Conservation (phyloP, 1,140 invertebrate species). For the Scaptomyza montana region DNA sequence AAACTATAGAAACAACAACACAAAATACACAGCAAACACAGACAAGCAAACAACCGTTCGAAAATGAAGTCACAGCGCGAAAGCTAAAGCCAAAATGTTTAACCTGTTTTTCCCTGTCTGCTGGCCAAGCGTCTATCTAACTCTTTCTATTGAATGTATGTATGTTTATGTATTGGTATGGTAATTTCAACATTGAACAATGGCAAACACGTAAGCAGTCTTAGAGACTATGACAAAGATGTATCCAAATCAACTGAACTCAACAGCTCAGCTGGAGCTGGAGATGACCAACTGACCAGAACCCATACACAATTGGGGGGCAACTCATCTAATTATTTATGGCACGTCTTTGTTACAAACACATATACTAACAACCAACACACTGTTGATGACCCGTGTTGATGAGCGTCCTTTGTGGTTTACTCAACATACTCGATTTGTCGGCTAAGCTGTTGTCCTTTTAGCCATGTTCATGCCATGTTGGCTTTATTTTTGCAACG, state of each 20-base stretch:
- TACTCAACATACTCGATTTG: conserved; percentile 24
- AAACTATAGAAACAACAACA: conserved; percentile 55
- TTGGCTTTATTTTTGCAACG: conserved; percentile 62
- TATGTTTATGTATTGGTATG: conserved; percentile 48
- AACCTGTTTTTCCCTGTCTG: conserved; percentile 62
- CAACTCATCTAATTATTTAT: conserved; percentile 73
- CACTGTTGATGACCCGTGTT: conserved; percentile 30
- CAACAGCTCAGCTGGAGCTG: not conserved
- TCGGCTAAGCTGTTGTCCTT: conserved; percentile 29
- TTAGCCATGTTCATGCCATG: conserved; percentile 44
- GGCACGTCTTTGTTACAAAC: conserved; percentile 55
- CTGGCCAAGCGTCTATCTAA: conserved; percentile 14
- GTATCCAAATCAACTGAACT: conserved; percentile 43
- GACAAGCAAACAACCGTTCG: conserved; percentile 39
- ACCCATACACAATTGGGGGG: conserved; percentile 63
- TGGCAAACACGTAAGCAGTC: conserved; percentile 42
- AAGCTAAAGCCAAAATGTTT: conserved; percentile 65
- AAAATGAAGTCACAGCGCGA: conserved; percentile 73
- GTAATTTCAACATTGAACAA: conserved; percentile 71
- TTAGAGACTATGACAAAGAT: conserved; percentile 50
- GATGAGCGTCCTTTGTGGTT: conserved; percentile 61
- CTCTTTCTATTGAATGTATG: conserved; percentile 5
- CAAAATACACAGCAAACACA: conserved; percentile 50
- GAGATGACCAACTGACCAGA: conserved; percentile 66
- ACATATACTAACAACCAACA: not conserved